Conservation (phyloP, 2,113 vertebrate genomes). For the Picathartes gymnocephalus region DNA sequence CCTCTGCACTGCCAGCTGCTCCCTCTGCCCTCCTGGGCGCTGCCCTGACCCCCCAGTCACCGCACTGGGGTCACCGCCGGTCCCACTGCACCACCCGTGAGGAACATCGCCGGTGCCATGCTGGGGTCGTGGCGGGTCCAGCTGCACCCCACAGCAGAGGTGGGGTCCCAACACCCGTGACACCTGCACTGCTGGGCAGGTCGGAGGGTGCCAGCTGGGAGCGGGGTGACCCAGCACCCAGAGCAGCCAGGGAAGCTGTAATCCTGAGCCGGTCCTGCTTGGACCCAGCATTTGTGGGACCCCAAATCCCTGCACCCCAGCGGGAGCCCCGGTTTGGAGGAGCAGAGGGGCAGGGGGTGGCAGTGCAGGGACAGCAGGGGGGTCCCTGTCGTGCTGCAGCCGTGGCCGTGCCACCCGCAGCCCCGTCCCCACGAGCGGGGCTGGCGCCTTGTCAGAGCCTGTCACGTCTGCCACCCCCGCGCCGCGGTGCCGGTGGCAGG, state of each 20-base stretch:
- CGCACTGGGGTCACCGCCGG: not conserved
- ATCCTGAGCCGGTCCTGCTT: not conserved
- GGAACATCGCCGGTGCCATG: not conserved
- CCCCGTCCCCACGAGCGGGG: not conserved
- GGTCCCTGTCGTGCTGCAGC: not conserved
- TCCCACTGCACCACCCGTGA: not conserved
- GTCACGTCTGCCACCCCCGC: not conserved
- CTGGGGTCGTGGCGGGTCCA: fast-evolving
- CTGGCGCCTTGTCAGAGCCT: not conserved
- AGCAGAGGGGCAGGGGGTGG: no score
- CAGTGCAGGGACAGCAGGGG: not conserved
- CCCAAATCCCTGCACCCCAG: not conserved
- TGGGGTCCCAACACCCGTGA: fast-evolving
- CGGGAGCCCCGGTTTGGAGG: not conserved
- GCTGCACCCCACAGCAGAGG: not conserved
- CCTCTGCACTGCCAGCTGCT: not conserved
- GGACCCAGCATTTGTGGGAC: not conserved
- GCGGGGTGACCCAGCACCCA: not conserved
- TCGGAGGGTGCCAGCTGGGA: not conserved
- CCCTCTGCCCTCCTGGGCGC: not conserved
- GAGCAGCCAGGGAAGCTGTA: fast-evolving
- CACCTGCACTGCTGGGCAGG: not conserved
- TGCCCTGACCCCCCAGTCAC: not conserved
- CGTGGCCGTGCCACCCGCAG: not conserved
- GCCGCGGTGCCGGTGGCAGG: slow-evolving; percentile 75